phyloP scores from a whole-genome alignment of 1,140 invertebrate species.

The Leptinotarsa undecemlineata region DNA sequence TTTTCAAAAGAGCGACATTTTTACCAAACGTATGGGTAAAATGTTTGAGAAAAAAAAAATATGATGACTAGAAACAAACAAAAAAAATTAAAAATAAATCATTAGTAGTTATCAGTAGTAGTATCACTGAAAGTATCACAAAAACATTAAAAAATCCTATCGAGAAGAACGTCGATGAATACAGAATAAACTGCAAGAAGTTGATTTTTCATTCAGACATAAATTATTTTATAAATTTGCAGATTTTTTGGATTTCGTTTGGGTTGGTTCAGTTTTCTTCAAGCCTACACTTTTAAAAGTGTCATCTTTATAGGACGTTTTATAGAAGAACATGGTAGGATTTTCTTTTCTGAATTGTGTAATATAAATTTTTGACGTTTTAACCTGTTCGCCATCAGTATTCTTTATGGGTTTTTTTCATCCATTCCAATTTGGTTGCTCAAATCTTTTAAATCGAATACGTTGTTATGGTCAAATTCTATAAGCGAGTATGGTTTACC shows the following conservation, averaged over 20 bases:
- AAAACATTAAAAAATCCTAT: not conserved
- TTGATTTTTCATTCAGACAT: not conserved
- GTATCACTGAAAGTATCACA: not conserved
- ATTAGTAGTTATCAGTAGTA: not conserved
- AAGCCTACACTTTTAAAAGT: not conserved
- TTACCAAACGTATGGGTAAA: too few species aligned
- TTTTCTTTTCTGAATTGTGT: not conserved
- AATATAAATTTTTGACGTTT: constrained; percentile 1
- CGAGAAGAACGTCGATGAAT: not conserved
- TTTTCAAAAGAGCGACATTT: too few species aligned
- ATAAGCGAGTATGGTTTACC: not conserved
- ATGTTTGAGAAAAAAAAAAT: too few species aligned
- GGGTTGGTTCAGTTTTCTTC: not conserved
- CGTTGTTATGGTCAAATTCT: not conserved
- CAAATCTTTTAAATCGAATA: constrained; percentile 5
- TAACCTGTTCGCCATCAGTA: not conserved
- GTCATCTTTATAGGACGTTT: not conserved
- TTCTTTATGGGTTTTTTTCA: not conserved
- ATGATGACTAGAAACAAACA: constrained; percentile 4
- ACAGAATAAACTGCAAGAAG: not conserved
- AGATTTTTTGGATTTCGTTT: not conserved
- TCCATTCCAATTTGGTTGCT: not conserved
- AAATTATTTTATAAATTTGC: not conserved
- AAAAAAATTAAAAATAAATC: not conserved
- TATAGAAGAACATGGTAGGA: not conserved